These are phyloP conservation scores for Caenorhabditis afra DNA, from an alignment of 2,888 invertebrate species.

Conservation along the genomic window DNA sequence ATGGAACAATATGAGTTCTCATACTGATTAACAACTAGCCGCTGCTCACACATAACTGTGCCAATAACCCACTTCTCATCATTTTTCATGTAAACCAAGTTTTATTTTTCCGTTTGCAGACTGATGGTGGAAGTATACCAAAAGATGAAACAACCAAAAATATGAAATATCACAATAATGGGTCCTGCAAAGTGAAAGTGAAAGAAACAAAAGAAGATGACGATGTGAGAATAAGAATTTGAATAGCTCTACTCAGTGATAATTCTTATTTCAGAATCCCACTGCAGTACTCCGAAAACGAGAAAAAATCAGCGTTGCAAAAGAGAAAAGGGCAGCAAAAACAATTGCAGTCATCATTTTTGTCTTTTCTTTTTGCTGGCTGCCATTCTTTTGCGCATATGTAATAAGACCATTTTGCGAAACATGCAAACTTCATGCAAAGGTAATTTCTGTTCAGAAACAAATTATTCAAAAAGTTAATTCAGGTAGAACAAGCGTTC, in stretches of 20 bases:
- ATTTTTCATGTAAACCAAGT: too few species aligned
- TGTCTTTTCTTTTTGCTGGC: conserved; percentile 81
- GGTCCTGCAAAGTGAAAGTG: conserved; percentile 55
- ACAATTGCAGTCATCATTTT: conserved; percentile 81
- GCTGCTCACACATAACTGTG: too few species aligned
- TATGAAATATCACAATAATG: conserved; percentile 67
- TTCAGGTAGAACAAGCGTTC: conserved; percentile 79
- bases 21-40: too few species aligned
- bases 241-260: too few species aligned
- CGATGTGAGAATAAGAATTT: conserved; percentile 34
- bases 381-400: conserved; percentile 80
- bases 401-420: conserved; percentile 81
- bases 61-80: too few species aligned
- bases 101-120: conserved; percentile 33
- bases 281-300: conserved; percentile 76
- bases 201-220: conserved; percentile 59
- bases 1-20: too few species aligned
- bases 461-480: too few species aligned
- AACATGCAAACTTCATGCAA: conserved; percentile 79
- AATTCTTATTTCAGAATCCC: conserved; percentile 73
- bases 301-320: conserved; percentile 80
- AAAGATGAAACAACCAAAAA: conserved; percentile 67
- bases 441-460: too few species aligned
- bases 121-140: conserved; percentile 57
- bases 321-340: conserved; percentile 81